Percentiles rank a stretch among this genome's conserved stretches.
phyloP scores from a whole-genome alignment of 2,888 invertebrate species.

The Toxonevra muliebris region DNA sequence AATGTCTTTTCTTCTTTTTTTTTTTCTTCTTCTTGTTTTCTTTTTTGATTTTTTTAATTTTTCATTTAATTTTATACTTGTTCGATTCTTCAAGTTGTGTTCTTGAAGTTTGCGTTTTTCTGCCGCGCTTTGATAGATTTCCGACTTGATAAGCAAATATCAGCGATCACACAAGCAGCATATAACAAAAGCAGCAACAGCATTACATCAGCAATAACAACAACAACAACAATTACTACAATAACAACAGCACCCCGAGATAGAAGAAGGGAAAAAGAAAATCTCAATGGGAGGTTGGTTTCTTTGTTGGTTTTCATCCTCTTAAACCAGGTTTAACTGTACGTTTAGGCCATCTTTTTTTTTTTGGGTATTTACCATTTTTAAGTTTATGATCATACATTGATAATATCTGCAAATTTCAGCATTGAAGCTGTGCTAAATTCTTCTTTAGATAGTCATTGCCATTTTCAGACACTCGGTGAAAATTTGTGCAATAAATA shows the following conservation, averaged over 20 bases:
- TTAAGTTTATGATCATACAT: no score
- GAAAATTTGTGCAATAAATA: no score
- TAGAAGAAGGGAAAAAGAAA: slow-evolving; percentile 17
- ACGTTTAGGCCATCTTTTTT: no score
- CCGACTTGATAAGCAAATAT: slow-evolving; percentile 63
- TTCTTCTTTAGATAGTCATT: no score
- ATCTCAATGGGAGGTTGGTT: not conserved
- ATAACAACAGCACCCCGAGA: slow-evolving; percentile 17
- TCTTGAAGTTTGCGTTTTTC: slow-evolving; percentile 22
- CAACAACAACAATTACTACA: not conserved
- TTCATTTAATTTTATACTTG: slow-evolving; percentile 38
- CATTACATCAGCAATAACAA: not conserved
- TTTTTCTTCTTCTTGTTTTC: slow-evolving; percentile 7
- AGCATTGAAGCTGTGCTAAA: no score
- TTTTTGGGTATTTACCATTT: no score
- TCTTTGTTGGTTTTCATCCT: no score
- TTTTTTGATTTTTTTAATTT: slow-evolving; percentile 2
- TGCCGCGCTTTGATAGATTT: slow-evolving; percentile 61
- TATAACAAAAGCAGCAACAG: not conserved
- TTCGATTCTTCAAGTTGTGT: slow-evolving; percentile 15
- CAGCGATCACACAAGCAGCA: slow-evolving; percentile 2
- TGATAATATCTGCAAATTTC: no score
- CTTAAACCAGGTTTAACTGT: no score
- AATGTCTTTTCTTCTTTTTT: not conserved
- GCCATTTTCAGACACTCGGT: no score